A percentile compares a stretch with the other conserved stretches of the same genome.
Evolutionary conservation across 1,140 invertebrate genomes (phyloP).

Genomic region (Nasonia giraulti): DNA sequence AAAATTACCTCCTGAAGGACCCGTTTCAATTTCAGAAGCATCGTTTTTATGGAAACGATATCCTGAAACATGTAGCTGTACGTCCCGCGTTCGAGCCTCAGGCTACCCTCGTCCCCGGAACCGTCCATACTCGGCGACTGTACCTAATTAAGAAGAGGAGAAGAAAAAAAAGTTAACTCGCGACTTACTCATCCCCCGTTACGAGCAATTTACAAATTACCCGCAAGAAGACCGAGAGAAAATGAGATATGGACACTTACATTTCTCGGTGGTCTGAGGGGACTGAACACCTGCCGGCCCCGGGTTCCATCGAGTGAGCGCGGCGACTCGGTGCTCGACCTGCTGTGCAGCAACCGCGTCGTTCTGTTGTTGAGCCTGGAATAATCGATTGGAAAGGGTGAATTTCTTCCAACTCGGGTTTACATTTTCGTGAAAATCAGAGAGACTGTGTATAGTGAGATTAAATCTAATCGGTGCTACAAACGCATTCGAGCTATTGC

Average conservation of each 20-base stretch:
- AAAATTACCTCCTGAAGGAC: slow-evolving; percentile 83
- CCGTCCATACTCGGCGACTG: slow-evolving; percentile 69
- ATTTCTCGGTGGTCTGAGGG: slow-evolving; percentile 70
- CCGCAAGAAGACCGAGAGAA: too few relatives aligned
- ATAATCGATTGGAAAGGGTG: neutral
- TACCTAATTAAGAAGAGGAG: slow-evolving; percentile 61
- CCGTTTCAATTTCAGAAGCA: slow-evolving; percentile 84
- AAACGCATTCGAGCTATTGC: too few relatives aligned
- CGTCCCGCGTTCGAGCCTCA: slow-evolving; percentile 78
- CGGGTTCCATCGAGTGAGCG: slow-evolving; percentile 66
- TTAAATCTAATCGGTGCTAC: too few relatives aligned
- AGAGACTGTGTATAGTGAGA: neutral
- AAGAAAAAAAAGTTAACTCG: slow-evolving; percentile 1
- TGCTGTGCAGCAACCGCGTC: slow-evolving; percentile 61
- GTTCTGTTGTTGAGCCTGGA: slow-evolving; percentile 41
- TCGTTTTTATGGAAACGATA: slow-evolving; percentile 85
- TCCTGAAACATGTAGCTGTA: slow-evolving; percentile 84
- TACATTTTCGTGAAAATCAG: neutral
- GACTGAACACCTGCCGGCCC: slow-evolving; percentile 69
- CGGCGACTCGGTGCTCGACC: slow-evolving; percentile 70
- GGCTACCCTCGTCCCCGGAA: slow-evolving; percentile 76
- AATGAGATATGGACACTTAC: slow-evolving; percentile 59
- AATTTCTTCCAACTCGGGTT: neutral
- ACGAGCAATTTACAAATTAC: too few relatives aligned
- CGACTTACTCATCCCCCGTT: neutral